phyloP scores from a whole-genome alignment of 2,888 invertebrate genomes.

The Lithosia quadra region DNA sequence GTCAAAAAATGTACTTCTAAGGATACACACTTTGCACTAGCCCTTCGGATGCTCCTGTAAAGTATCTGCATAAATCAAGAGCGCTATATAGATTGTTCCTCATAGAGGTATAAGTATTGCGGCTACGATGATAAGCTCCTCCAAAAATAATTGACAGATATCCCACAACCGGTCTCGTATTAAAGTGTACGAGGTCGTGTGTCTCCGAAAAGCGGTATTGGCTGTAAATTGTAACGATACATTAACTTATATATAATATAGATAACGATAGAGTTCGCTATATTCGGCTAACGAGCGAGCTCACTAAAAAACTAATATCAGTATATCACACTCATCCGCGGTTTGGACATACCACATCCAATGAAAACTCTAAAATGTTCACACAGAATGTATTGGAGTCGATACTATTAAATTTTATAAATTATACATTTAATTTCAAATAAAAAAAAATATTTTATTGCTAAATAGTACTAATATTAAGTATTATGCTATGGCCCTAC shows the following conservation, averaged over 20 bases:
- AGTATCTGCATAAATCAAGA: not conserved
- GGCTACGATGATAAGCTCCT: not conserved
- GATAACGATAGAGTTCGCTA: slow-evolving; percentile 61
- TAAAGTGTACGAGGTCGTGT: slow-evolving; percentile 22
- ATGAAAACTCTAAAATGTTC: slow-evolving; percentile 69
- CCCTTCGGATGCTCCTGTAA: not conserved
- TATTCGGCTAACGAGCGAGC: slow-evolving; percentile 75
- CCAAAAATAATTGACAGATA: slow-evolving; percentile 2
- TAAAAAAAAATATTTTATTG: too few relatives aligned
- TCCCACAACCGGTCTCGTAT: slow-evolving; percentile 1
- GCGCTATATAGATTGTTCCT: too few relatives aligned
- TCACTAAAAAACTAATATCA: slow-evolving; percentile 80
- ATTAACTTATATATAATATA: slow-evolving; percentile 68
- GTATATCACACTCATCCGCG: slow-evolving; percentile 83
- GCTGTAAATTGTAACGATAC: slow-evolving; percentile 68
- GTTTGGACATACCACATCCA: slow-evolving; percentile 72
- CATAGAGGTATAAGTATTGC: not conserved
- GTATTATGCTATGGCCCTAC: too few relatives aligned
- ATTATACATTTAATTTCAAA: slow-evolving; percentile 7
- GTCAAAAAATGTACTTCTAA: too few relatives aligned
- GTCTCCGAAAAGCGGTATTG: slow-evolving; percentile 52
- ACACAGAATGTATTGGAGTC: slow-evolving; percentile 68
- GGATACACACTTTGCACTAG: too few relatives aligned
- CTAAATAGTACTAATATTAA: too few relatives aligned
- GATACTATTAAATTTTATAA: slow-evolving; percentile 34